Percentiles rank a stretch among this genome's conserved stretches.
These are phyloP conservation scores for Rhynchonycteris naso DNA, from an alignment of 2,797 vertebrate genomes.

Conservation along the genomic window DNA sequence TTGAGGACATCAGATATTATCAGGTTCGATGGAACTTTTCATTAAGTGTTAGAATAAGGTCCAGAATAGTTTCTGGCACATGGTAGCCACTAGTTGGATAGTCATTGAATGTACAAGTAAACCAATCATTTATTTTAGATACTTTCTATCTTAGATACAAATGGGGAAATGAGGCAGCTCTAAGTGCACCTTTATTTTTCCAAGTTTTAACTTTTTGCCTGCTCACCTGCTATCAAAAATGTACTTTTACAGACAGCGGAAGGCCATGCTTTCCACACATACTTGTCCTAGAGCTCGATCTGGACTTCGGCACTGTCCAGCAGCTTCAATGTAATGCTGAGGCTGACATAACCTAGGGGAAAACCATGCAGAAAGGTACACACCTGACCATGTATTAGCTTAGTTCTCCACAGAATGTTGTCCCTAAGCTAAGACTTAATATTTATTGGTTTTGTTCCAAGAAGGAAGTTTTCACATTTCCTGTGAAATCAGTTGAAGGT, in stretches of 20 bases:
- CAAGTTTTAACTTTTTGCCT: background rate
- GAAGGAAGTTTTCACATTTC: background rate
- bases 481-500: constrained; percentile 28
- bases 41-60: background rate
- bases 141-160: background rate
- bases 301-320: background rate
- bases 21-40: background rate
- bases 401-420: background rate
- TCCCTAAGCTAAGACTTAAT: background rate
- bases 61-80: background rate
- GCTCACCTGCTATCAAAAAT: background rate
- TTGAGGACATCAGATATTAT: background rate
- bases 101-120: background rate
- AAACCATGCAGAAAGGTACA: background rate
- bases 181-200: background rate
- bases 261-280: background rate
- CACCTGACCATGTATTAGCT: background rate
- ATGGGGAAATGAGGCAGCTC: background rate
- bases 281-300: background rate
- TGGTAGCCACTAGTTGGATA: background rate
- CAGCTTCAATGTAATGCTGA: background rate
- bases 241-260: background rate
- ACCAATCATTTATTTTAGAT: background rate
- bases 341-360: background rate
- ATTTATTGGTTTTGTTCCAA: background rate